Percentiles rank a stretch among this genome's conserved stretches.
These are phyloP conservation scores for Pogonognathellus flavescens DNA, from an alignment of 1,140 invertebrate genomes.

Conservation along the genomic window DNA sequence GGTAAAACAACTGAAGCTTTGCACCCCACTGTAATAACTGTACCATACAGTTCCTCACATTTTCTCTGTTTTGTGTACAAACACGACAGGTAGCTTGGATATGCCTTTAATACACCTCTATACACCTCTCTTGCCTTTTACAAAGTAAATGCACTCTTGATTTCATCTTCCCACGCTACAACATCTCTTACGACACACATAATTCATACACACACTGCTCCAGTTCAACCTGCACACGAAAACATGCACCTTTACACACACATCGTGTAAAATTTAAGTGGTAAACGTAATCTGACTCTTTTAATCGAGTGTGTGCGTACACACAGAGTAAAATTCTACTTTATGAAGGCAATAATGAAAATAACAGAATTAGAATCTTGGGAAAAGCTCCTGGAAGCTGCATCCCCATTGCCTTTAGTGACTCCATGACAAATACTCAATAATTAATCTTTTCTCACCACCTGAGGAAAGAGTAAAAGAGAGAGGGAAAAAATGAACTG, in stretches of 20 bases:
- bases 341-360: neutral
- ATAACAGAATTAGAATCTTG: constrained; percentile 28
- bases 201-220: neutral
- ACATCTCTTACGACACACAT: constrained; percentile 10
- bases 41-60: constrained; percentile 2
- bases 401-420: neutral
- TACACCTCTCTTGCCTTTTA: neutral
- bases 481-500: neutral
- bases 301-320: neutral
- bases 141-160: neutral
- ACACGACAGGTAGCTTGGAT: neutral
- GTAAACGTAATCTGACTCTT: neutral
- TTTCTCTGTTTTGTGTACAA: neutral
- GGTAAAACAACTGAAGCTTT: neutral
- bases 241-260: neutral
- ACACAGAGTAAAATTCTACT: neutral
- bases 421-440: constrained; percentile 55
- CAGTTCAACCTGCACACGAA: neutral
- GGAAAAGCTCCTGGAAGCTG: constrained; percentile 38
- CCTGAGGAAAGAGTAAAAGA: constrained; percentile 12
- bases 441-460: constrained; percentile 54
- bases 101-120: no score
- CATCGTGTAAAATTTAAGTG: neutral
- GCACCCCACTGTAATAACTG: neutral
- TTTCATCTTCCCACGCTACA: constrained; percentile 34